These are phyloP conservation scores for Rhodinocichla rosea DNA, from an alignment of 2,113 vertebrate species.

Conservation along the genomic window DNA sequence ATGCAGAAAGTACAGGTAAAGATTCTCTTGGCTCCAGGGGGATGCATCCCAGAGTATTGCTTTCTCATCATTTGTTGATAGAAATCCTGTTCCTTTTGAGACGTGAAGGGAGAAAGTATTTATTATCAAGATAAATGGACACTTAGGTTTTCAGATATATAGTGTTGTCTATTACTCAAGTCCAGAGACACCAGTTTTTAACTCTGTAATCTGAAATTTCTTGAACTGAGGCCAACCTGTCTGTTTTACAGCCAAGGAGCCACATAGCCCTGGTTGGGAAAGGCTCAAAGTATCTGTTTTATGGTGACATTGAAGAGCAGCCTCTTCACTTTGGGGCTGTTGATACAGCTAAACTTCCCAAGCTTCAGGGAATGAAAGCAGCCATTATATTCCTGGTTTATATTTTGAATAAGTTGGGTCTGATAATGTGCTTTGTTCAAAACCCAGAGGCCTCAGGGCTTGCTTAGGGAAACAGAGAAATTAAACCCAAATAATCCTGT, in stretches of 20 bases:
- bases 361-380: neutral
- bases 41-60: constrained; percentile 42
- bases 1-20: constrained; percentile 28
- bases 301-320: neutral
- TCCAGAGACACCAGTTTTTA: constrained; percentile 30
- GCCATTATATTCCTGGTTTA: neutral
- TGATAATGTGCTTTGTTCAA: neutral
- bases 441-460: neutral
- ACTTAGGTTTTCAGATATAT: constrained; percentile 46
- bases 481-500: neutral
- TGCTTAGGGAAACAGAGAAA: neutral
- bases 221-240: constrained; percentile 40
- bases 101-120: constrained; percentile 45
- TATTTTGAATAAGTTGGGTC: neutral
- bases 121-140: constrained; percentile 61
- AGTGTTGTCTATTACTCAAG: constrained; percentile 16
- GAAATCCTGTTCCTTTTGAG: constrained; percentile 60
- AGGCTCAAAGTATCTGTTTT: neutral
- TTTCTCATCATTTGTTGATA: constrained; percentile 66
- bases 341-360: neutral
- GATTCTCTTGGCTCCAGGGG: neutral
- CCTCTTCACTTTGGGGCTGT: neutral
- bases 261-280: neutral
- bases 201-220: constrained; percentile 31
- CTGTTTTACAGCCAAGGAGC: neutral